These are phyloP conservation scores for Lagodon rhomboides DNA, from an alignment of 2,797 vertebrate genomes.

Conservation along the genomic window DNA sequence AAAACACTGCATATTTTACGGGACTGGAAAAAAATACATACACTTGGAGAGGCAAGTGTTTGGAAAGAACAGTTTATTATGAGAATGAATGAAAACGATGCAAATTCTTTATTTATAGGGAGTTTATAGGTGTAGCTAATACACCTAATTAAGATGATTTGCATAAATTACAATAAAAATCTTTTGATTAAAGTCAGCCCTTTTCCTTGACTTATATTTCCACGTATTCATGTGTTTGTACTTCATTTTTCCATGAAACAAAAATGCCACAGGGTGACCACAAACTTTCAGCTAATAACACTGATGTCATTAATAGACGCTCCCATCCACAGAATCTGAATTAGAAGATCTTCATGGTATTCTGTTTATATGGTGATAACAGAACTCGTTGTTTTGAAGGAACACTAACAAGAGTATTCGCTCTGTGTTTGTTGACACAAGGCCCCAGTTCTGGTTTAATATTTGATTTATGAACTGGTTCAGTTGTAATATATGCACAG, in stretches of 20 bases:
- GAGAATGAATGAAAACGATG: too few relatives aligned
- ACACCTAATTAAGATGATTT: neutral
- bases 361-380: too few relatives aligned
- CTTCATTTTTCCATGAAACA: neutral
- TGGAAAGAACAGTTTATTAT: too few relatives aligned
- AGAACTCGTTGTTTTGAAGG: too few relatives aligned
- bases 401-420: too few relatives aligned
- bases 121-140: too few relatives aligned
- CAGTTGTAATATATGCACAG: neutral
- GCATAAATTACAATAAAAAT: neutral
- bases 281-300: constrained; percentile 1
- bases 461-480: constrained; percentile 9
- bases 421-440: neutral
- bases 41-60: neutral
- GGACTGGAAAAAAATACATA: neutral
- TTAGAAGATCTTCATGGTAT: constrained; percentile 24
- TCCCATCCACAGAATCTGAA: neutral
- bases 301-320: neutral
- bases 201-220: too few relatives aligned
- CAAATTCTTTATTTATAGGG: too few relatives aligned
- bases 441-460: neutral
- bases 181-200: neutral
- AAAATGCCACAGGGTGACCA: neutral
- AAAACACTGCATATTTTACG: neutral
- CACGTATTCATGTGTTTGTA: neutral